Conservation (phyloP, 2,797 vertebrate species). For the Knipowitschia caucasica region DNA sequence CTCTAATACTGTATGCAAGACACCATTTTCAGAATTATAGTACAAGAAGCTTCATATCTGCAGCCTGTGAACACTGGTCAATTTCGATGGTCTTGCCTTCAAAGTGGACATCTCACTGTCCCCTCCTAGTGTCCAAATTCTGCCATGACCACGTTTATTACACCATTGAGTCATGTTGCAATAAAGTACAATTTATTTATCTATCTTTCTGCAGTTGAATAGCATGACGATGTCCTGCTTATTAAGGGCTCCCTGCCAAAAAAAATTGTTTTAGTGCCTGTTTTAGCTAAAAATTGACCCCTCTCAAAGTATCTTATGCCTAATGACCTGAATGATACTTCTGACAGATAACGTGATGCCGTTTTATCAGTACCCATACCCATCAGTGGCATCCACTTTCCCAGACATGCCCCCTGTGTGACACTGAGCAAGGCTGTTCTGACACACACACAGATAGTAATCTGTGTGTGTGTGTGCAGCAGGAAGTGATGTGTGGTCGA, state of each 20-base stretch:
- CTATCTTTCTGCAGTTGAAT: too few species aligned
- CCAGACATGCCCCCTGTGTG: conserved; percentile 60
- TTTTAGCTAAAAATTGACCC: too few species aligned
- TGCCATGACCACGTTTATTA: not conserved
- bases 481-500: conserved; percentile 20
- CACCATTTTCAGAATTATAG: too few species aligned
- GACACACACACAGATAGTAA: conserved; percentile 51
- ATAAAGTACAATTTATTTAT: too few species aligned
- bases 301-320: not conserved
- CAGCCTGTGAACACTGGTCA: not conserved
- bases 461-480: not conserved
- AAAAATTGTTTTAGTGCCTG: too few species aligned
- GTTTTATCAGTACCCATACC: not conserved
- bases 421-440: conserved; percentile 63
- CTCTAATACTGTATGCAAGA: too few species aligned
- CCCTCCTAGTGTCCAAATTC: conserved; percentile 30
- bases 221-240: too few species aligned
- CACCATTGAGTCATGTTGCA: too few species aligned
- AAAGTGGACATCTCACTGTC: conserved; percentile 20
- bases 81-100: not conserved
- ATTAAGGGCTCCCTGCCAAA: too few species aligned
- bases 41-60: too few species aligned
- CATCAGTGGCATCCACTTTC: conserved; percentile 46
- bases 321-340: not conserved
- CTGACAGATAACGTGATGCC: not conserved